These are phyloP conservation scores for Panopea generosa DNA, from an alignment of 2,888 invertebrate genomes.

Conservation along the genomic window DNA sequence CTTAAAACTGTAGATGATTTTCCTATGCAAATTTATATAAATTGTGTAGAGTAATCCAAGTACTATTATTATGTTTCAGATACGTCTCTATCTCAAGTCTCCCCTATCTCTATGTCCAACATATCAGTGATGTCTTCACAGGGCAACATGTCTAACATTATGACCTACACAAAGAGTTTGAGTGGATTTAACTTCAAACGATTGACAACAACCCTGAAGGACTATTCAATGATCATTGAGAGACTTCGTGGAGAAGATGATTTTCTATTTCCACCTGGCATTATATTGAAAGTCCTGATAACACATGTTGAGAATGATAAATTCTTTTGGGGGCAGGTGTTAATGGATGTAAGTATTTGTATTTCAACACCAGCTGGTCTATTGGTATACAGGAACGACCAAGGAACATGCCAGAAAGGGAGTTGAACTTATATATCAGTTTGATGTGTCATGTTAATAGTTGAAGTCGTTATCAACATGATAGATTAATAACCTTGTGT, in stretches of 20 bases:
- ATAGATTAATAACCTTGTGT: too few species aligned
- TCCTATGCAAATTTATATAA: too few species aligned
- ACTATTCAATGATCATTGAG: constrained; percentile 33
- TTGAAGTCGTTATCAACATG: too few species aligned
- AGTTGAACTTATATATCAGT: too few species aligned
- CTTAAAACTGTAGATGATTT: too few species aligned
- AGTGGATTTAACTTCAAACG: constrained; percentile 21
- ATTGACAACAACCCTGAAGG: constrained; percentile 22
- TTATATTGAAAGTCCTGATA: constrained; percentile 42
- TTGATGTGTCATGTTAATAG: too few species aligned
- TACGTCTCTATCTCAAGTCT: not conserved
- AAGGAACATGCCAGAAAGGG: too few species aligned
- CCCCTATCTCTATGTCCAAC: not conserved
- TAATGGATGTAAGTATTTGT: constrained; percentile 53
- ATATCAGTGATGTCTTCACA: not conserved
- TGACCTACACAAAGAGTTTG: not conserved
- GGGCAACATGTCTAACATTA: too few species aligned
- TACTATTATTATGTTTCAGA: too few species aligned
- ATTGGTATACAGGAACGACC: too few species aligned
- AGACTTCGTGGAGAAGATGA: constrained; percentile 38
- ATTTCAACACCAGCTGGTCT: too few species aligned
- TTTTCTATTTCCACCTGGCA: constrained; percentile 14
- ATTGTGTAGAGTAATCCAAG: too few species aligned
- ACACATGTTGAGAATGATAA: constrained; percentile 58
- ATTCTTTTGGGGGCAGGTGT: constrained; percentile 63